These are phyloP conservation scores for Alviniconcha marisindica DNA, from an alignment of 1,140 invertebrate species.

Conservation along the genomic window DNA sequence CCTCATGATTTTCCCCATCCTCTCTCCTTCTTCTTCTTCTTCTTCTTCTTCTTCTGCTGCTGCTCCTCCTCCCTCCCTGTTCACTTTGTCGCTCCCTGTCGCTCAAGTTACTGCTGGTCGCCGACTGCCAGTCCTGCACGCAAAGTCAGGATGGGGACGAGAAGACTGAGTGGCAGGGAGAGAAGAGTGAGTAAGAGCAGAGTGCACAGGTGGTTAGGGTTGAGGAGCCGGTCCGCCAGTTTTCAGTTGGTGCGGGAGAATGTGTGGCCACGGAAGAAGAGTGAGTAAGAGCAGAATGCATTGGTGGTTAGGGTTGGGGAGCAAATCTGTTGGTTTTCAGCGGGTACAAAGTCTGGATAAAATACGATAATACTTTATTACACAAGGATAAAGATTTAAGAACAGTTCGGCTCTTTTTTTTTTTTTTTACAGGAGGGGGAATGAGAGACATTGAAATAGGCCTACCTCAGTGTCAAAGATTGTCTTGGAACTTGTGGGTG, in stretches of 20 bases:
- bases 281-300: background rate
- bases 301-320: background rate
- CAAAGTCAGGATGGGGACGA: background rate
- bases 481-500: too few relatives aligned
- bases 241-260: too few relatives aligned
- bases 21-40: background rate
- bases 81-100: conserved; percentile 3
- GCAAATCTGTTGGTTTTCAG: too few relatives aligned
- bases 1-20: background rate
- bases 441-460: too few relatives aligned
- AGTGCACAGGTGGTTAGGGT: background rate
- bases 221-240: too few relatives aligned
- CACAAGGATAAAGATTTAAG: too few relatives aligned
- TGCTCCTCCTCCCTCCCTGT: background rate
- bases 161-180: background rate
- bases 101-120: background rate
- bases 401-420: too few relatives aligned
- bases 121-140: background rate
- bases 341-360: too few relatives aligned
- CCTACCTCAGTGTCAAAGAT: too few relatives aligned
- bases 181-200: background rate
- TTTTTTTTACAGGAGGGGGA: too few relatives aligned
- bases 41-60: background rate
- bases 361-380: too few relatives aligned
- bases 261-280: background rate